Conservation (phyloP, 1,140 invertebrate genomes). For the Lordiphosa collinella region DNA sequence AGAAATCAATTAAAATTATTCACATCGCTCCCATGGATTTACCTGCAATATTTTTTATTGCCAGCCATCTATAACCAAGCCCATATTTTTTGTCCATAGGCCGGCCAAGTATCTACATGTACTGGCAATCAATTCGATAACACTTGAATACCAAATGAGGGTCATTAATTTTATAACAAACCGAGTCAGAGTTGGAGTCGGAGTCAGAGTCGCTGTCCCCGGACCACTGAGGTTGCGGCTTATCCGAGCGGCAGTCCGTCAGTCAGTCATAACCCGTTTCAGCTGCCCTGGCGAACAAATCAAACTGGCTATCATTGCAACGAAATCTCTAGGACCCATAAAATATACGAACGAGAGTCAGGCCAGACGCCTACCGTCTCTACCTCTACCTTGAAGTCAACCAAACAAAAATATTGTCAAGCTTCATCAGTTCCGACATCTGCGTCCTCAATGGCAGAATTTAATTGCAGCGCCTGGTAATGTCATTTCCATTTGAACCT, state of each 20-base stretch:
- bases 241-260: conserved; percentile 60
- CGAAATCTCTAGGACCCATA: conserved; percentile 69
- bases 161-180: conserved; percentile 78
- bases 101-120: conserved; percentile 51
- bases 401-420: conserved; percentile 51
- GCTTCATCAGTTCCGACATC: conserved; percentile 23
- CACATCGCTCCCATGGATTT: conserved; percentile 21
- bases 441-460: conserved; percentile 43
- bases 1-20: conserved; percentile 30
- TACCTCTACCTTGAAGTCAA: conserved; percentile 23
- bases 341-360: conserved; percentile 44
- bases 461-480: conserved; percentile 62
- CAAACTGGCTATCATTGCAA: conserved; percentile 71
- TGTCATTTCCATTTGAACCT: conserved; percentile 72
- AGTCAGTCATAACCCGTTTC: conserved; percentile 69
- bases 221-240: conserved; percentile 28
- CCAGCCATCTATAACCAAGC: conserved; percentile 44
- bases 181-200: conserved; percentile 32
- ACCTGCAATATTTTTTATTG: conserved; percentile 55
- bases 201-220: conserved; percentile 4
- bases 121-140: conserved; percentile 74
- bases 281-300: conserved; percentile 66
- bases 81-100: conserved; percentile 51
- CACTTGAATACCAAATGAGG: conserved; percentile 77
- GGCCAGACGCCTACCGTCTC: no score